Base-by-base conservation (phyloP, 2,888 invertebrate species). In the Embidobia sp. region DNA sequence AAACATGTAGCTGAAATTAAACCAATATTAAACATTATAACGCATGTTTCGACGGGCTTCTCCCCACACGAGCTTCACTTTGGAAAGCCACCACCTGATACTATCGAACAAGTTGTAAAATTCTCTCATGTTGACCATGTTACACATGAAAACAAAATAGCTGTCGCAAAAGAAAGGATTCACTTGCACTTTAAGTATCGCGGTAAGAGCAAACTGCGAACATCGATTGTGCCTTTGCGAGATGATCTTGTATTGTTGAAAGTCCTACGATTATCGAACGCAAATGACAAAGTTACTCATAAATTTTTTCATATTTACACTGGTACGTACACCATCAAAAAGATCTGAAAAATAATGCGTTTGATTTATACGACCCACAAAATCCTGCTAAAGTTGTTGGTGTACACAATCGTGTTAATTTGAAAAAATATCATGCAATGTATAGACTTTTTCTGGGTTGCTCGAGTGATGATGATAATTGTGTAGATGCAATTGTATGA, bases 61-160 rank as follows among this genome's bases (percentile, higher is more conserved):
- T 37, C 53, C 1, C 77, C 77, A 3, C 6, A 49, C n/a, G 70
- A 79, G 18, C 13, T 79, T 1, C 77, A 79, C 55, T 77, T 51
- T 69, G 63, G 66, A 2, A n/a, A n/a, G n/a, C n/a, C n/a, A n/a
- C n/a, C n/a, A n/a, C n/a, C n/a, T n/a, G n/a, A n/a, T n/a, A n/a
- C n/a, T n/a, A n/a, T n/a, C n/a, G 48, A 59, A 16, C 19, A 26
- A 4, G 49, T 55, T 1, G 22, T 22, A 4, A 35, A 35, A 11
- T 35, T 11, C 11, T 13, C 35, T 2, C 11, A 13, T 3, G 11
- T 7, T 2, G 2, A 13, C 3, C 11, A 13, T 7, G n/a, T 2
- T 3, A 13, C 11, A 11, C 35, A 35, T 13, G 16, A 40, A 7
- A 2, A 22, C 1, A 44, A 33, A 18, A 33, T 49, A 16, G 5